Evolutionary conservation across 2,888 invertebrate genomes (phyloP).

Genomic region (Acleris emargana): DNA sequence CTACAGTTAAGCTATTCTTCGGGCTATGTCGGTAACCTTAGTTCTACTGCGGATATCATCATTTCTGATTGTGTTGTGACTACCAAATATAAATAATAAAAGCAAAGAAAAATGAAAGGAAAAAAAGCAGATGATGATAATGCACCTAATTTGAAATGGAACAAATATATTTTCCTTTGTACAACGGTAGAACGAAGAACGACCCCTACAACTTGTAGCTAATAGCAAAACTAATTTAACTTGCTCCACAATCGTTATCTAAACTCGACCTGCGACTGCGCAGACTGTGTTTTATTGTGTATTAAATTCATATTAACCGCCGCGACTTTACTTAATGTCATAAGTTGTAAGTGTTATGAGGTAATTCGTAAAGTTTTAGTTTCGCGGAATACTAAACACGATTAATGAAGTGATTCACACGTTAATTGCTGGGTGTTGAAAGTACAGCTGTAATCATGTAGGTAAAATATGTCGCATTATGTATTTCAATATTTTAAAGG

Average conservation of each 20-base stretch:
- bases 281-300: slow-evolving; percentile 32
- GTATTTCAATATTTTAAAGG: no score
- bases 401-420: background rate
- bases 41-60: no score
- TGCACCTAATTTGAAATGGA: no score
- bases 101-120: no score
- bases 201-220: slow-evolving; percentile 22
- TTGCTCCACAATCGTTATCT: slow-evolving; percentile 32
- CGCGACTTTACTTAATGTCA: slow-evolving; percentile 6
- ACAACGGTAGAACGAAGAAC: slow-evolving; percentile 11
- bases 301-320: slow-evolving; percentile 31
- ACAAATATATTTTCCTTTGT: background rate
- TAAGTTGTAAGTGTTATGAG: background rate
- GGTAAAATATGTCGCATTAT: no score
- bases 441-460: no score
- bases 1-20: no score
- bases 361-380: slow-evolving; percentile 27
- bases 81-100: no score
- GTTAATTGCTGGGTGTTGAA: background rate
- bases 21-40: no score
- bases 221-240: slow-evolving; percentile 36
- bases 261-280: slow-evolving; percentile 23
- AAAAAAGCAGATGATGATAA: no score
- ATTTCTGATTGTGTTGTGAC: no score
- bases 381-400: background rate